These are phyloP conservation scores for Dermochelys coriacea DNA, from an alignment of 2,797 vertebrate genomes.

Conservation along the genomic window DNA sequence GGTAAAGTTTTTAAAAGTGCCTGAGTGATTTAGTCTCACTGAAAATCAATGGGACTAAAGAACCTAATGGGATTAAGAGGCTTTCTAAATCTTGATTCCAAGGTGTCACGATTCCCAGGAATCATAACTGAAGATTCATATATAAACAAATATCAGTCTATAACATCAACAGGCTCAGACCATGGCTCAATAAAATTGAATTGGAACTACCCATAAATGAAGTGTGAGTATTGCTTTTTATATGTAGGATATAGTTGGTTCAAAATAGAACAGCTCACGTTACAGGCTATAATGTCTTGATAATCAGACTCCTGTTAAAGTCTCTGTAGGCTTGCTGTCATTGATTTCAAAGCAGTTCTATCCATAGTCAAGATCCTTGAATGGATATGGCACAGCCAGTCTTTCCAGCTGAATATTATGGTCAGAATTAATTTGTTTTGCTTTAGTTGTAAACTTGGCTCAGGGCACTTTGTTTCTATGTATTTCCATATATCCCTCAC, in stretches of 20 bases:
- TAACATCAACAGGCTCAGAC: neutral
- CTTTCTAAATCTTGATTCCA: neutral
- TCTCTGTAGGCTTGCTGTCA: neutral
- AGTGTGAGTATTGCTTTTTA: neutral
- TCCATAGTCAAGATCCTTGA: neutral
- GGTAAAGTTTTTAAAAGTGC: neutral
- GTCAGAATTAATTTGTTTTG: neutral
- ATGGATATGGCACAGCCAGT: neutral
- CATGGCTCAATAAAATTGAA: conserved; percentile 12
- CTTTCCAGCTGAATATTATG: neutral
- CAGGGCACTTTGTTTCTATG: neutral
- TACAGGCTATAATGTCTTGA: fast-evolving
- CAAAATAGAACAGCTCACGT: neutral
- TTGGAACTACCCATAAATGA: neutral
- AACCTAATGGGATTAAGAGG: neutral
- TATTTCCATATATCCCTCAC: neutral
- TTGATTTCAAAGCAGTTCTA: neutral
- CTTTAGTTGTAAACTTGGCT: neutral
- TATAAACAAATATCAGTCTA: neutral
- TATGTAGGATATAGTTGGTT: conserved; percentile 19
- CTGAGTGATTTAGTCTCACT: neutral
- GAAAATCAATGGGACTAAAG: neutral
- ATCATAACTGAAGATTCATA: neutral
- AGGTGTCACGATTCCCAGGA: too few species aligned
- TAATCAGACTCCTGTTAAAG: neutral